These are phyloP conservation scores for Embidobia sp. DNA, from an alignment of 2,888 invertebrate species.

Conservation along the genomic window DNA sequence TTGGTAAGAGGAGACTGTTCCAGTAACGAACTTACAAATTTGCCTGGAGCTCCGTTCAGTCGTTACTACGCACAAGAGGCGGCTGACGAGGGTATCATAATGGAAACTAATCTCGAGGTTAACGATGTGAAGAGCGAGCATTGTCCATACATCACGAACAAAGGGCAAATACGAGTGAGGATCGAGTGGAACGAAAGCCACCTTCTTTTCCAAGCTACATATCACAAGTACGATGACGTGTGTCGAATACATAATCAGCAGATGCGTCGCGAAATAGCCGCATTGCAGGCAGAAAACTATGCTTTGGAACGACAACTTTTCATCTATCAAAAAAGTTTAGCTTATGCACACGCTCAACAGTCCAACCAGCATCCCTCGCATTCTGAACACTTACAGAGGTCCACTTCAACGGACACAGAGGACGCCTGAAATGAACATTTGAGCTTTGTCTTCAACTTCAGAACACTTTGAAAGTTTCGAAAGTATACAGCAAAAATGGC, in stretches of 20 bases:
- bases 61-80: conserved; percentile 91
- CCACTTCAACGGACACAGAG: conserved; percentile 86
- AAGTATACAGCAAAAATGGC: no score
- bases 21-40: conserved; percentile 84
- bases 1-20: conserved; percentile 85
- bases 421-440: conserved; percentile 86
- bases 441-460: no score
- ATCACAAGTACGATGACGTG: conserved; percentile 92
- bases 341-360: conserved; percentile 86
- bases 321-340: conserved; percentile 91
- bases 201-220: conserved; percentile 90
- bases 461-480: no score
- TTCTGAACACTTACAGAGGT: conserved; percentile 76
- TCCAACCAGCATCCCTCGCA: conserved; percentile 70
- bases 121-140: conserved; percentile 88
- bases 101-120: conserved; percentile 89
- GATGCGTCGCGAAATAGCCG: conserved; percentile 91
- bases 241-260: conserved; percentile 85
- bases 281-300: conserved; percentile 92
- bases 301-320: conserved; percentile 91
- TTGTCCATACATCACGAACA: conserved; percentile 87
- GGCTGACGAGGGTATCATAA: conserved; percentile 90
- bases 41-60: conserved; percentile 89
- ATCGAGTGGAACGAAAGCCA: conserved; percentile 93
- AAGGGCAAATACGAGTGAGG: conserved; percentile 88